Conservation (phyloP, 1,140 invertebrate genomes). For the Cydia fagiglandana region DNA sequence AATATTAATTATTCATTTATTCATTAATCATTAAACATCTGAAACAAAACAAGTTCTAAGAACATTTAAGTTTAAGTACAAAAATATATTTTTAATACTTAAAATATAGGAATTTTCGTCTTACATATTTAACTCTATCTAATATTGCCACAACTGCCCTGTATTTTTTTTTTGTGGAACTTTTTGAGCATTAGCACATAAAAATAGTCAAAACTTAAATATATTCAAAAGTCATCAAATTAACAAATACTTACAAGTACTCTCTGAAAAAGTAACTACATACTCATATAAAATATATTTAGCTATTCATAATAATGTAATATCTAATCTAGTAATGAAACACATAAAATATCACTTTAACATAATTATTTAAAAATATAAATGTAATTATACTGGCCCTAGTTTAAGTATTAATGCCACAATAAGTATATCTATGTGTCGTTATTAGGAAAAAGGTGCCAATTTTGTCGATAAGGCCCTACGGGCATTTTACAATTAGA, state of each 20-base stretch:
- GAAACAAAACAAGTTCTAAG: conserved; percentile 56
- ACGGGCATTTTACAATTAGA: no score
- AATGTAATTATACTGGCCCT: conserved; percentile 63
- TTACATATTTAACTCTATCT: conserved; percentile 41
- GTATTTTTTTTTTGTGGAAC: conserved; percentile 49
- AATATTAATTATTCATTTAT: no score
- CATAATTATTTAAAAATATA: conserved; percentile 44
- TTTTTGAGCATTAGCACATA: conserved; percentile 51
- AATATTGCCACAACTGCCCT: conserved; percentile 68
- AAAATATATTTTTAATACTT: conserved; percentile 40
- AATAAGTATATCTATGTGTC: conserved; percentile 31
- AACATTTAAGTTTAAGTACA: conserved; percentile 38
- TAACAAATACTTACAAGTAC: conserved; percentile 7
- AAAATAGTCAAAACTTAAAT: conserved; percentile 34
- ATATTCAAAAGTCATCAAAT: conserved; percentile 19
- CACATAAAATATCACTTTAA: conserved; percentile 18
- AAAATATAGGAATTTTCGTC: conserved; percentile 44
- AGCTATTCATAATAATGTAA: neutral
- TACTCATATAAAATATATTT: conserved; percentile 1
- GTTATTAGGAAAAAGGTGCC: conserved; percentile 7
- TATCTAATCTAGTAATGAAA: conserved; percentile 8
- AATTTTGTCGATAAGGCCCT: neutral
- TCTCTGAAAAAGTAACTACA: neutral
- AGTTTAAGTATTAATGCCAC: conserved; percentile 56
- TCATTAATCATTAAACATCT: no score